Evolutionary conservation across 2,113 vertebrate species (phyloP).

Genomic region (Columbina picui): DNA sequence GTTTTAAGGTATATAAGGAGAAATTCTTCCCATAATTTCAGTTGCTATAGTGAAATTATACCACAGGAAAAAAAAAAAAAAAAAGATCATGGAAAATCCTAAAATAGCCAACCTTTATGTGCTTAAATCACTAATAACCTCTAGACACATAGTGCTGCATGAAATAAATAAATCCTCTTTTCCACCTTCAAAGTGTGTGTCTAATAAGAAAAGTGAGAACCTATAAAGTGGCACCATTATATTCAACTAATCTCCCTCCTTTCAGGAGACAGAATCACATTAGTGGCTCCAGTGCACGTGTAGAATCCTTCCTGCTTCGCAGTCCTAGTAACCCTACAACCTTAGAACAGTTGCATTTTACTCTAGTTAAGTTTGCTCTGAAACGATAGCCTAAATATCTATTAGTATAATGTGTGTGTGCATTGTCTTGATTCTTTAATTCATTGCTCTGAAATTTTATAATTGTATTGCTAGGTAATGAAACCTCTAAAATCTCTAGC

Average conservation of each 20-base stretch:
- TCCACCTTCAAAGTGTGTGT: background rate
- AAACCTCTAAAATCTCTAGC: background rate
- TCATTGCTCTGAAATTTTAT: background rate
- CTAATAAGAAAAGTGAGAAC: conserved; percentile 9
- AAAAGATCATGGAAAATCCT: background rate
- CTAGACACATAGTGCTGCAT: background rate
- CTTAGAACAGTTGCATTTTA: background rate
- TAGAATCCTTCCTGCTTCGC: background rate
- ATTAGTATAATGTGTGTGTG: background rate
- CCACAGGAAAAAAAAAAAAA: background rate
- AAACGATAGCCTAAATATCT: background rate
- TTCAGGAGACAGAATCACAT: background rate
- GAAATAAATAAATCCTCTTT: conserved; percentile 40
- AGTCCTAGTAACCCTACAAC: background rate
- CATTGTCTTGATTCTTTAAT: background rate
- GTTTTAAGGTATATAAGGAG: conserved; percentile 10
- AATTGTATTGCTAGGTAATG: background rate
- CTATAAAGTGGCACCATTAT: background rate
- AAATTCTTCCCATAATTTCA: background rate
- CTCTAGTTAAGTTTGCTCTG: background rate
- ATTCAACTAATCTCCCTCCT: background rate
- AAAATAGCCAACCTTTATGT: background rate
- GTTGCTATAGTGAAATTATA: background rate
- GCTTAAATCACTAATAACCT: conserved; percentile 10
- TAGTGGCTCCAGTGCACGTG: background rate